Percentiles rank a stretch among this genome's conserved stretches.
Evolutionary conservation across 2,888 invertebrate genomes (phyloP).

Genomic region (Mylabris sibirica): DNA sequence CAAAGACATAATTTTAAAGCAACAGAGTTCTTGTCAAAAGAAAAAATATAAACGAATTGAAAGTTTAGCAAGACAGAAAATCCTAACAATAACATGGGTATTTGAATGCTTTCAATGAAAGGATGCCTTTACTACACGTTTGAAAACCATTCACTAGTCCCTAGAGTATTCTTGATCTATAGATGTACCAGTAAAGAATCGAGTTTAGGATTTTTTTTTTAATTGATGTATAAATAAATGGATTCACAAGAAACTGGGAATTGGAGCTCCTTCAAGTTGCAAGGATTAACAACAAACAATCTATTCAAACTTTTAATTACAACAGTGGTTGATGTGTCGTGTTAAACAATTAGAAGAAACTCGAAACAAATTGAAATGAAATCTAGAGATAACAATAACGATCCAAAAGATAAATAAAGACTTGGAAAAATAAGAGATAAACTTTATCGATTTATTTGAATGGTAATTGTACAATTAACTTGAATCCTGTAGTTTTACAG

Average conservation of each 20-base stretch:
- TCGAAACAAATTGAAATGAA: neutral
- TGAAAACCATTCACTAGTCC: neutral
- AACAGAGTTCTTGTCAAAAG: too few species aligned
- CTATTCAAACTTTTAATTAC: conserved; percentile 1
- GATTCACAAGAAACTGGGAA: neutral
- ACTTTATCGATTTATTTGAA: too few species aligned
- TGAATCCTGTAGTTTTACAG: neutral
- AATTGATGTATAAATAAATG: too few species aligned
- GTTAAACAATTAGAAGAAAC: neutral
- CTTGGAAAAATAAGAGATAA: too few species aligned
- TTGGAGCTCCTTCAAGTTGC: neutral
- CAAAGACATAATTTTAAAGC: too few species aligned
- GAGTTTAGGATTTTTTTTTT: too few species aligned
- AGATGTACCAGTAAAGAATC: too few species aligned
- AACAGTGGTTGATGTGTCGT: conserved; percentile 2
- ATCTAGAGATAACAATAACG: neutral
- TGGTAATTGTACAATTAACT: conserved; percentile 1
- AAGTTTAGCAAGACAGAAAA: neutral
- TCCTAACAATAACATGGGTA: neutral
- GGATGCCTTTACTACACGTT: neutral
- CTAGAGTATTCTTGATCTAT: neutral
- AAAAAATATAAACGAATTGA: too few species aligned
- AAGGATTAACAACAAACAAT: neutral
- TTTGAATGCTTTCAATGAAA: neutral
- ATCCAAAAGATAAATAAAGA: neutral